Evolutionary conservation across 2,888 invertebrate genomes (phyloP).

Genomic region (Cosmopolites sordidus): DNA sequence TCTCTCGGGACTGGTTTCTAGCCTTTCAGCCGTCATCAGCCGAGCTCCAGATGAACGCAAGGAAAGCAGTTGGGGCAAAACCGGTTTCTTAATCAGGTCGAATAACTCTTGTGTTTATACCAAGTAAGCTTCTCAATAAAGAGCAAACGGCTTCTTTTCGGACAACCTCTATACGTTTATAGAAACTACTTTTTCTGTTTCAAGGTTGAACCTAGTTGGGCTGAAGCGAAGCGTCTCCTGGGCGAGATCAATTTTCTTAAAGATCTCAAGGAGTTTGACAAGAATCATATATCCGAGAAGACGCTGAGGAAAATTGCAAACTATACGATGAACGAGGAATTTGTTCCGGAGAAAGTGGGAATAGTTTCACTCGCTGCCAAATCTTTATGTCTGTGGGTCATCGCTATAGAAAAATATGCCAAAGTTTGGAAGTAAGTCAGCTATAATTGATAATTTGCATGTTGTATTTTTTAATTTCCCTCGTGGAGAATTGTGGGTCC

Average conservation of each 20-base stretch:
- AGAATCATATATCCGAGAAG: slow-evolving; percentile 80
- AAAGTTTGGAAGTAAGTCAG: slow-evolving; percentile 72
- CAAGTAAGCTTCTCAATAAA: no score
- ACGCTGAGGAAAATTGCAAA: slow-evolving; percentile 74
- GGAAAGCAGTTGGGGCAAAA: no score
- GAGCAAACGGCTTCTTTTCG: no score
- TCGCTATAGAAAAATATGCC: slow-evolving; percentile 88
- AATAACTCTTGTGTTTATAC: no score
- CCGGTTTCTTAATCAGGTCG: no score
- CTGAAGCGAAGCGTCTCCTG: slow-evolving; percentile 79
- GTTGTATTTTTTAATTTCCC: no score
- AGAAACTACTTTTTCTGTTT: no score
- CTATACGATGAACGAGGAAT: slow-evolving; percentile 77
- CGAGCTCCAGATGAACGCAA: no score
- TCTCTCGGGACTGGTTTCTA: no score
- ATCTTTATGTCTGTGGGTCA: slow-evolving; percentile 85
- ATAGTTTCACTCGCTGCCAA: slow-evolving; percentile 80
- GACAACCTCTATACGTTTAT: no score
- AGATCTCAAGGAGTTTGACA: slow-evolving; percentile 78
- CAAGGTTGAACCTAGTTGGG: slow-evolving; percentile 81
- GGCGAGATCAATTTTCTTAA: slow-evolving; percentile 77
- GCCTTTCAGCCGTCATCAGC: no score
- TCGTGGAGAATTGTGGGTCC: slow-evolving; percentile 75
- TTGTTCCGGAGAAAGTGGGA: slow-evolving; percentile 84
- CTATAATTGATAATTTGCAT: background rate